Base-by-base conservation (phyloP, 1,140 invertebrate species). In the Orussus abietinus region DNA sequence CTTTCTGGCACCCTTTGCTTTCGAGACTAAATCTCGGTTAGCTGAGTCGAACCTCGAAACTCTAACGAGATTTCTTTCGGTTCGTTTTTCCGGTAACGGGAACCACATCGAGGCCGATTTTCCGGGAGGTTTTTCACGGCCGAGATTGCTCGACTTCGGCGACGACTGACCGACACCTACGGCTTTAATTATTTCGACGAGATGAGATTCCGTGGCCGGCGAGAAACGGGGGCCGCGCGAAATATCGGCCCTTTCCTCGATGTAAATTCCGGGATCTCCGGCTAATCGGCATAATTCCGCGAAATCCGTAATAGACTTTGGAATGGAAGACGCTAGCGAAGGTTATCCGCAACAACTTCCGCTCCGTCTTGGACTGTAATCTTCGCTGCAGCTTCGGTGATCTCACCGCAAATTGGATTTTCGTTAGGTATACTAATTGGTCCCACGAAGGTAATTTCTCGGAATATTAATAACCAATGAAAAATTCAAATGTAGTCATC, bases 221-320 rank as follows among this genome's bases (percentile, higher is more conserved):
- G 35, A 57, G 47, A n/a, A n/a, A n/a, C n/a, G n/a, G n/a, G n/a
- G n/a, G n/a, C n/a, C n/a, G n/a, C n/a, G n/a, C n/a, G n/a, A n/a
- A n/a, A 25, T 54, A 57, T 54, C 54, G 55, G 55, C 48, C 55
- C 44, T 48, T 58, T 57, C 51, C 49, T 48, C 46, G 38, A 45
- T 59, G 52, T 58, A 55, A 59, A 59, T 59, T 59, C 53, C 49
- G 35, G 47, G 43, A 53, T 47, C 46, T 50, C 33, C 25, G 47
- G 53, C 49, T 59, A 59, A 59, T 59, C 57, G 57, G 55, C 53
- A 58, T 58, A 59, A 59, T 59, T 58, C 56, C 56, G 53, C 46
- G 52, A 44, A 59, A 59, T 59, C 52, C 56, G 56, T 59, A 59
- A 58, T 59, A 48, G 56, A 59, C 56, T 59, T 55, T 52, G 49